phyloP scores from a whole-genome alignment of 2,888 invertebrate species.

The Lapara coniferarum region DNA sequence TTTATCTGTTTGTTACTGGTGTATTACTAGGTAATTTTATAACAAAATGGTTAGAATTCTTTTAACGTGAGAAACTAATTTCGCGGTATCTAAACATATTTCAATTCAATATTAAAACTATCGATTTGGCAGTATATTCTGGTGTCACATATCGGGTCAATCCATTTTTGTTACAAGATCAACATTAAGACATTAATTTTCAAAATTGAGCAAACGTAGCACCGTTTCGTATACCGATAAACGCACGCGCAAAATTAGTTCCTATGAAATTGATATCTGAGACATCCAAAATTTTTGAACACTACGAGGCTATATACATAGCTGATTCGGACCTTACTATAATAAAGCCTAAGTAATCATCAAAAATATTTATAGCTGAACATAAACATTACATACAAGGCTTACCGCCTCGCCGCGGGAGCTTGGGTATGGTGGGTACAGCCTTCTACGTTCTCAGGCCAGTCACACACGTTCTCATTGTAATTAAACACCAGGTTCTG shows the following conservation, averaged over 20 bases:
- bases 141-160: background rate
- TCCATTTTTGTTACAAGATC: background rate
- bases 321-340: constrained; percentile 40
- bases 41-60: background rate
- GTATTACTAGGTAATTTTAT: constrained; percentile 8
- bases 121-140: too few species aligned
- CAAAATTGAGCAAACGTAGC: constrained; percentile 4
- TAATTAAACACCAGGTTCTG: constrained; percentile 95
- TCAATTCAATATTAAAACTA: background rate
- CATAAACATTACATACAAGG: constrained; percentile 8
- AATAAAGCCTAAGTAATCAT: constrained; percentile 43
- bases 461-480: constrained; percentile 97
- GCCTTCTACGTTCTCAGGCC: constrained; percentile 97
- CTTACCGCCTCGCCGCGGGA: constrained; percentile 75
- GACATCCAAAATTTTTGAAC: constrained; percentile 42
- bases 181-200: background rate
- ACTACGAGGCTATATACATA: constrained; percentile 48
- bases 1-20: constrained; percentile 31
- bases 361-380: constrained; percentile 32
- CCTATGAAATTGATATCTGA: constrained; percentile 1
- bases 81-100: background rate
- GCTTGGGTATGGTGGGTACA: constrained; percentile 85
- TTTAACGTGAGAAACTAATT: constrained; percentile 2
- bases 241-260: background rate
- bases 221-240: background rate